A percentile compares a stretch with the other conserved stretches of the same genome.
phyloP scores from a whole-genome alignment of 1,140 invertebrate species.

The Calliopsis andreniformis region DNA sequence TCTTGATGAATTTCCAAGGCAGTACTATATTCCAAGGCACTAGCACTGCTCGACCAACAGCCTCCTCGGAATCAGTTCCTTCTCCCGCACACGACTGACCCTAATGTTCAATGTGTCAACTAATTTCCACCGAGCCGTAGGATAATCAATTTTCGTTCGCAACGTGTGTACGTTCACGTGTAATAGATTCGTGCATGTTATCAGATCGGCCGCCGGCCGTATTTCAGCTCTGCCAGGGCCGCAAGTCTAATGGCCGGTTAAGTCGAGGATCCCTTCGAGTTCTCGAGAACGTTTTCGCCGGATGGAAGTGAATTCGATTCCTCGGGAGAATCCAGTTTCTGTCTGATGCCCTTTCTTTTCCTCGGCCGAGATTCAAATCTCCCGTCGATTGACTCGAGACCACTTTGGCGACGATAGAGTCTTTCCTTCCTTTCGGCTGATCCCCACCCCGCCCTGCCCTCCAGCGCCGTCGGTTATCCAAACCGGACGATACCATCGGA shows the following conservation, averaged over 20 bases:
- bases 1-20: too few species aligned
- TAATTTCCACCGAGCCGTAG: too few species aligned
- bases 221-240: constrained; percentile 1
- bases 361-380: constrained; percentile 46
- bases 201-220: constrained; percentile 13
- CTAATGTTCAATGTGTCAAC: too few species aligned
- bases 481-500: constrained; percentile 29
- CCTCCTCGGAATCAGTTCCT: too few species aligned
- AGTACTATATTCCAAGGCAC: too few species aligned
- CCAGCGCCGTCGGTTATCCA: neutral
- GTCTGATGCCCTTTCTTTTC: constrained; percentile 42
- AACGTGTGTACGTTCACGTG: neutral
- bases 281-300: constrained; percentile 19
- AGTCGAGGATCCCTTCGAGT: constrained; percentile 31
- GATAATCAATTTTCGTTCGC: neutral
- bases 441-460: neutral
- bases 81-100: too few species aligned
- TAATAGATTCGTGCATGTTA: constrained; percentile 30
- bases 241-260: constrained; percentile 38
- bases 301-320: constrained; percentile 48
- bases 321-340: constrained; percentile 43
- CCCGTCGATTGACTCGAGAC: constrained; percentile 44
- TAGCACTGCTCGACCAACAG: too few species aligned
- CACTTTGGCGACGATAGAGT: constrained; percentile 36
- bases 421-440: neutral